phyloP scores from a whole-genome alignment of 2,113 vertebrate species.

The Megalops atlanticus region DNA sequence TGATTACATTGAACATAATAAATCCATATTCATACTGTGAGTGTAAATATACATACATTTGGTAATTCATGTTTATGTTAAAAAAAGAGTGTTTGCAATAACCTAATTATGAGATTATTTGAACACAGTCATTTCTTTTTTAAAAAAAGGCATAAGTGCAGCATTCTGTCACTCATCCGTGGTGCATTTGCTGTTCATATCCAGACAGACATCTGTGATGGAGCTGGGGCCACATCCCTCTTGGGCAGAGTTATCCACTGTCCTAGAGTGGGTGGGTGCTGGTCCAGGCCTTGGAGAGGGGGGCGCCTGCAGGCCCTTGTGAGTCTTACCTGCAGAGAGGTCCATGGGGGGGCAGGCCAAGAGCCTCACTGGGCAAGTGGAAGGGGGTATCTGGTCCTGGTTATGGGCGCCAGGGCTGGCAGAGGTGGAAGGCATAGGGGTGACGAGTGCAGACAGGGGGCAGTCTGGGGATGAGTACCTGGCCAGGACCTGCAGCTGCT shows the following conservation, averaged over 20 bases:
- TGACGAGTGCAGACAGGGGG: slow-evolving; percentile 79
- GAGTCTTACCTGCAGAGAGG: slow-evolving; percentile 32
- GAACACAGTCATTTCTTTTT: neutral
- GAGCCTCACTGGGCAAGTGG: slow-evolving; percentile 37
- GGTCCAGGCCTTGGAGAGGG: neutral
- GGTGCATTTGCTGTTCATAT: neutral
- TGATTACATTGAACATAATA: neutral
- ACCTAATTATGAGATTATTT: neutral
- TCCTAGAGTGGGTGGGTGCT: neutral
- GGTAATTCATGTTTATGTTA: neutral
- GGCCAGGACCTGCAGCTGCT: slow-evolving; percentile 89
- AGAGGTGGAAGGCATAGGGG: slow-evolving; percentile 62
- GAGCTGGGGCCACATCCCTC: neutral
- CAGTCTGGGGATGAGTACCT: slow-evolving; percentile 86
- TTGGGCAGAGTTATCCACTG: neutral
- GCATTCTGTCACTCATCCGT: neutral
- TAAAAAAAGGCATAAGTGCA: neutral
- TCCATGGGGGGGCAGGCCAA: slow-evolving; percentile 33
- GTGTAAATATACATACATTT: neutral
- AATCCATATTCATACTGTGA: neutral
- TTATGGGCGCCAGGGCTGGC: slow-evolving; percentile 34
- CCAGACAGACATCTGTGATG: neutral
- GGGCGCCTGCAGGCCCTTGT: neutral
- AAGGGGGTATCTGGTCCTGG: slow-evolving; percentile 37
- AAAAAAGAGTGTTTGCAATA: neutral